Conservation (phyloP, 2,888 invertebrate species). For the Cantharis rustica region DNA sequence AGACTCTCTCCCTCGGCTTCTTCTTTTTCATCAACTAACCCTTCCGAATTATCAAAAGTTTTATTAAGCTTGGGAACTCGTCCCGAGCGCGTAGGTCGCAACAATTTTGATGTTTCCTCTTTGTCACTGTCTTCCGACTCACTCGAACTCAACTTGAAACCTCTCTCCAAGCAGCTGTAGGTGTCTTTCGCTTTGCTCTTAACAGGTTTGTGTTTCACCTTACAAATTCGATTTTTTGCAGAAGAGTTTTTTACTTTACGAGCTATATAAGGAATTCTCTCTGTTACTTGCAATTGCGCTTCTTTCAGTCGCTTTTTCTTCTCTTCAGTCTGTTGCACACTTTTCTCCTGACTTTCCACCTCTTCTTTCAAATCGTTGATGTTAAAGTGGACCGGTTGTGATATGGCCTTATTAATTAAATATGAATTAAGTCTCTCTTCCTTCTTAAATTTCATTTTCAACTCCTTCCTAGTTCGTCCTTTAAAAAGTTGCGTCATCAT, state of each 20-base stretch:
- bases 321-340: conserved; percentile 35
- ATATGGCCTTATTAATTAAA: conserved; percentile 76
- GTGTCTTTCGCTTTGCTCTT: background rate
- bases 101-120: conserved; percentile 36
- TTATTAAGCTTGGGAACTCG: conserved; percentile 52
- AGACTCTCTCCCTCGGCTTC: background rate
- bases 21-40: conserved; percentile 10
- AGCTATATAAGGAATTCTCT: background rate
- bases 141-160: conserved; percentile 13
- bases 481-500: conserved; percentile 84
- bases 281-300: background rate
- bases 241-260: background rate
- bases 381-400: conserved; percentile 72
- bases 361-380: conserved; percentile 65
- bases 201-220: background rate
- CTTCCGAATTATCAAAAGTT: conserved; percentile 24
- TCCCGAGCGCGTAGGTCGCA: conserved; percentile 56
- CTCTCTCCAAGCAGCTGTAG: conserved; percentile 18
- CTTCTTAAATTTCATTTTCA: conserved; percentile 91
- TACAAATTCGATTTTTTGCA: background rate
- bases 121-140: conserved; percentile 7
- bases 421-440: conserved; percentile 81
- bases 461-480: conserved; percentile 75
- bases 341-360: conserved; percentile 57
- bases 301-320: background rate